These are phyloP conservation scores for Syritta pipiens DNA, from an alignment of 2,888 invertebrate species.

Conservation along the genomic window DNA sequence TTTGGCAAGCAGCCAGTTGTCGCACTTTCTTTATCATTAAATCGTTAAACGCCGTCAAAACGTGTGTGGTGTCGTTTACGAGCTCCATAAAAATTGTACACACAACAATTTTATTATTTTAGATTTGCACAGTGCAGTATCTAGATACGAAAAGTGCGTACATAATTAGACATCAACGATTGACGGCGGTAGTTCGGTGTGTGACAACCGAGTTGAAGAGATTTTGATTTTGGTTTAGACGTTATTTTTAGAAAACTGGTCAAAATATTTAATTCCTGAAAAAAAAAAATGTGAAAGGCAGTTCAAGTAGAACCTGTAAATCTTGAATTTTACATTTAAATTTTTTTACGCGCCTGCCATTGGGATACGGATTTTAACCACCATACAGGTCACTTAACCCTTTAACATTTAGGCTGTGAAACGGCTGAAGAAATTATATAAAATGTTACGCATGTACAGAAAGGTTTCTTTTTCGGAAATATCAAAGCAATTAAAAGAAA, in stretches of 20 bases:
- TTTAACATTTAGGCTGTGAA: constrained; percentile 27
- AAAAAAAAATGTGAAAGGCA: constrained; percentile 26
- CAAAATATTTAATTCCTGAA: constrained; percentile 16
- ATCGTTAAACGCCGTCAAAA: too few species aligned
- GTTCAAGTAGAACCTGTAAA: constrained; percentile 46
- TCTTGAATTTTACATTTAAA: constrained; percentile 36
- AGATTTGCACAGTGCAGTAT: too few species aligned
- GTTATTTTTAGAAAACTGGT: constrained; percentile 12
- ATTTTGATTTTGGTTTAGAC: not conserved
- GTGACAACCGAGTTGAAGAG: not conserved
- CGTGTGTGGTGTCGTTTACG: too few species aligned
- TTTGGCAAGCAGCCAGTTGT: constrained; percentile 28
- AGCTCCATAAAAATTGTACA: too few species aligned
- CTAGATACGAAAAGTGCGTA: too few species aligned
- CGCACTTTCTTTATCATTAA: constrained; percentile 35
- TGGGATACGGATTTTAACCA: not conserved
- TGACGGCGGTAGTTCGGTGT: not conserved
- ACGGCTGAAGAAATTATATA: too few species aligned
- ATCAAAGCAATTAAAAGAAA: too few species aligned
- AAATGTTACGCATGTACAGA: not conserved
- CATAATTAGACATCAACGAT: too few species aligned
- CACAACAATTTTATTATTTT: too few species aligned
- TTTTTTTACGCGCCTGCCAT: not conserved
- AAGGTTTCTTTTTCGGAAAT: too few species aligned
- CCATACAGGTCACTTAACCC: not conserved